Percentiles rank a stretch among this genome's conserved stretches.
phyloP scores from a whole-genome alignment of 1,140 invertebrate species.

The Cyclargus thomasi region DNA sequence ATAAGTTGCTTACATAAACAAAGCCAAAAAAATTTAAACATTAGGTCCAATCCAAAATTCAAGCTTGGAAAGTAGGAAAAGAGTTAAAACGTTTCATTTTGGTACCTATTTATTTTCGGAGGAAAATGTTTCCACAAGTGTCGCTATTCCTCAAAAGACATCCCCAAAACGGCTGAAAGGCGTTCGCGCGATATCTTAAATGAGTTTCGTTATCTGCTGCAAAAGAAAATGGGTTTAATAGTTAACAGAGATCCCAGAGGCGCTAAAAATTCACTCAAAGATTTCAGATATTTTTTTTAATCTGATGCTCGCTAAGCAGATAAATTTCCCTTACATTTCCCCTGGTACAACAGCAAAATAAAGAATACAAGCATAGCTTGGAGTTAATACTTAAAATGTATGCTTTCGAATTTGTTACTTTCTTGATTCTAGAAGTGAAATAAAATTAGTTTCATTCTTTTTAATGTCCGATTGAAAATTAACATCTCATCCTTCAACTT shows the following conservation, averaged over 20 bases:
- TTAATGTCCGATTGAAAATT: too few relatives aligned
- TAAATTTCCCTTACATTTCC: constrained; percentile 3
- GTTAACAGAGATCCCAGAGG: constrained; percentile 60
- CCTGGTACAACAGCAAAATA: not conserved
- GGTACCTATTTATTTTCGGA: not conserved
- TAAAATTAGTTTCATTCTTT: too few relatives aligned
- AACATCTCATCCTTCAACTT: too few relatives aligned
- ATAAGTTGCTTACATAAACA: too few relatives aligned
- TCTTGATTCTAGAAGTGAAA: not conserved
- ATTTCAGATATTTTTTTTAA: constrained; percentile 29
- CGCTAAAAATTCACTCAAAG: constrained; percentile 49
- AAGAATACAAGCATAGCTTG: not conserved
- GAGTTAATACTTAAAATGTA: not conserved
- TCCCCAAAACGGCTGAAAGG: constrained; percentile 68
- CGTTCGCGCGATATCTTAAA: constrained; percentile 72
- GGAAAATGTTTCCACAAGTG: constrained; percentile 33
- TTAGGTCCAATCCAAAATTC: too few relatives aligned
- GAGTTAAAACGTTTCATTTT: not conserved
- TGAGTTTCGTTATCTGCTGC: constrained; percentile 71
- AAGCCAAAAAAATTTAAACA: too few relatives aligned
- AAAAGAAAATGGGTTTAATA: constrained; percentile 72
- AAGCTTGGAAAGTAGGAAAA: not conserved
- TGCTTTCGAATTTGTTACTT: not conserved
- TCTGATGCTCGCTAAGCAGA: not conserved
- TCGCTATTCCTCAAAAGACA: constrained; percentile 38